phyloP scores from a whole-genome alignment of 2,113 vertebrate species.

The Coturnix japonica region DNA sequence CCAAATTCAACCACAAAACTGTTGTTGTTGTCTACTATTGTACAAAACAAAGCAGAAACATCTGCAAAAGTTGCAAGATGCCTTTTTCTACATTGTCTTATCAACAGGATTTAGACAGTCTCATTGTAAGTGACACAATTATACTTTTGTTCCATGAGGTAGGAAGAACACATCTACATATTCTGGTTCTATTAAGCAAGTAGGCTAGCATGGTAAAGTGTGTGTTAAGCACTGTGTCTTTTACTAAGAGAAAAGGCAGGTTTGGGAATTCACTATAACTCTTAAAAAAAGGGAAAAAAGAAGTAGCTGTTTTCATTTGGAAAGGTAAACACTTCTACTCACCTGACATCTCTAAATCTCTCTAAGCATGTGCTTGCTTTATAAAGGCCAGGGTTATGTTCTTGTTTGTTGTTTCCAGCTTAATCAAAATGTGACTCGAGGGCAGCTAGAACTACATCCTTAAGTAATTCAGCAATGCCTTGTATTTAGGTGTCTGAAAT shows the following conservation, averaged over 20 bases:
- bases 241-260: not conserved
- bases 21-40: no score
- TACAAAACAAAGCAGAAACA: not conserved
- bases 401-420: not conserved
- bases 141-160: not conserved
- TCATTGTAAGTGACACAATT: not conserved
- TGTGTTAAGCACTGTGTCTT: not conserved
- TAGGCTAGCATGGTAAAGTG: not conserved
- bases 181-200: not conserved
- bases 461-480: not conserved
- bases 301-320: not conserved
- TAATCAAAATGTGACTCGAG: not conserved
- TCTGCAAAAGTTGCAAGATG: not conserved
- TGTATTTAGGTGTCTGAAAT: not conserved
- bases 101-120: not conserved
- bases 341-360: not conserved
- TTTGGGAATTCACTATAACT: not conserved
- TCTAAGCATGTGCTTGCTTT: not conserved
- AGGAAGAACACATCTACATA: not conserved
- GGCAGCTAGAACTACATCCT: not conserved
- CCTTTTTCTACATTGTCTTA: not conserved
- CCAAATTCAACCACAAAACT: not conserved
- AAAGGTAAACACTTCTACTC: not conserved
- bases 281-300: no score
- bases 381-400: not conserved